Base-by-base conservation (phyloP, 2,888 invertebrate species). In the Orthonevra nobilis region DNA sequence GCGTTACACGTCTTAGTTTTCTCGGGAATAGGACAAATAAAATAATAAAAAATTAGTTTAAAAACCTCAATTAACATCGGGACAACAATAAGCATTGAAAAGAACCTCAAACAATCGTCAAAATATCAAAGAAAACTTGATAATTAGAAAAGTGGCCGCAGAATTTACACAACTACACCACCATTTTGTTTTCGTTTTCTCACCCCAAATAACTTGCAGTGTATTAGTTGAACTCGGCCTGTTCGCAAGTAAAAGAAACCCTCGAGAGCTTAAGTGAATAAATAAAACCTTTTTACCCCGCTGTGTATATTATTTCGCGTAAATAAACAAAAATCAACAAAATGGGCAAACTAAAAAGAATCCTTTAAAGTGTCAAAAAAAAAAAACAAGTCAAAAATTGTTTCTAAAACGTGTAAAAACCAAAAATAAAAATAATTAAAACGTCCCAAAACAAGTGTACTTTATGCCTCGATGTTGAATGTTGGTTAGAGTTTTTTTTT, bases 141-240 rank as follows among this genome's bases (percentile, higher is more conserved):
- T n/a, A n/a, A n/a, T n/a, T n/a, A n/a, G n/a, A 10, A 36, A 34
- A 44, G 17, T 40, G 20, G 10, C 48, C 32, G 36, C 32, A 30
- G 2, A 15, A 52, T 64, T 58, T 58, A 42, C 40, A 79, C 66
- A 56, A 72, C 38, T 79, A 66, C 56, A 61, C 79, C 79, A 73
- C 79, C 79, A 79, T 79, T 79, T 79, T 79, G 79, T 79, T 79
- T 79, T 79, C 28, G 9, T 66, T 54, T 79, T 70, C 72, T 64
- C 77, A 60, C 77, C 66, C 66, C 44, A 40, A 70, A 56, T 44
- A 40, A 28, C 61, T 38, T 46, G 10, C 38, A n/a, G 23, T 61
- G 60, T 68, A 46, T 28, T 34, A 61, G 52, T 52, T 19, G n/a
- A 54, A n/a, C 38, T 2, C 20, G 14, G 40, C n/a, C 54, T 23